phyloP scores from a whole-genome alignment of 2,888 invertebrate genomes.

The Deilephila elpenor region DNA sequence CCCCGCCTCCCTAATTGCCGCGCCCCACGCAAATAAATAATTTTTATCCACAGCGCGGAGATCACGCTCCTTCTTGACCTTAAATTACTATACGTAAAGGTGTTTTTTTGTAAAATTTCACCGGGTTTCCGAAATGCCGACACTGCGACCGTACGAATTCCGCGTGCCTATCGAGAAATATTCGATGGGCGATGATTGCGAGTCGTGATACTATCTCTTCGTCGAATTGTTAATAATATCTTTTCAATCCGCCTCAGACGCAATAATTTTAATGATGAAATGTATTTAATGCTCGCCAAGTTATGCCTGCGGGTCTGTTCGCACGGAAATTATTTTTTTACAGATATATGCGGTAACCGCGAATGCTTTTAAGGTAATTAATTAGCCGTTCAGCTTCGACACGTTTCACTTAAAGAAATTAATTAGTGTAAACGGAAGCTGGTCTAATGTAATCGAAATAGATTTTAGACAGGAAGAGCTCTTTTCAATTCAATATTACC shows the following conservation, averaged over 20 bases:
- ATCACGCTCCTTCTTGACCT: slow-evolving; percentile 80
- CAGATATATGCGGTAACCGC: not conserved
- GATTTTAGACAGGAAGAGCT: not conserved
- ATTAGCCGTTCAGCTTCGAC: slow-evolving; percentile 15
- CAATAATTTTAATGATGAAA: slow-evolving; percentile 29
- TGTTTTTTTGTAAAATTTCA: slow-evolving; percentile 74
- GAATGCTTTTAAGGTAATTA: slow-evolving; percentile 15
- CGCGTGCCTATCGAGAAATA: slow-evolving; percentile 52
- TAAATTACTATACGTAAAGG: slow-evolving; percentile 74
- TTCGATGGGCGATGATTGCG: slow-evolving; percentile 57
- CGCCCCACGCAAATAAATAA: slow-evolving; percentile 84
- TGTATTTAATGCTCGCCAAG: not conserved
- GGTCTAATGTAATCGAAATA: not conserved
- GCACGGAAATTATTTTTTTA: slow-evolving; percentile 8
- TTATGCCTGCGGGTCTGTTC: slow-evolving; percentile 1
- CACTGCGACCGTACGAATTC: slow-evolving; percentile 47
- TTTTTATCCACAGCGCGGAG: slow-evolving; percentile 76
- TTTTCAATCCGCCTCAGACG: slow-evolving; percentile 35
- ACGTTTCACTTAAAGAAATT: slow-evolving; percentile 9
- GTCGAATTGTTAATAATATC: slow-evolving; percentile 77
- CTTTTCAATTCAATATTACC: not conserved
- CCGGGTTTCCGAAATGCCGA: slow-evolving; percentile 65
- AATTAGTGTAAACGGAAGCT: slow-evolving; percentile 13
- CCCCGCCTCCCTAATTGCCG: slow-evolving; percentile 83
- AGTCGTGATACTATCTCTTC: slow-evolving; percentile 64